Evolutionary conservation across 2,113 vertebrate genomes (phyloP).

Genomic region (Polypterus bichir): DNA sequence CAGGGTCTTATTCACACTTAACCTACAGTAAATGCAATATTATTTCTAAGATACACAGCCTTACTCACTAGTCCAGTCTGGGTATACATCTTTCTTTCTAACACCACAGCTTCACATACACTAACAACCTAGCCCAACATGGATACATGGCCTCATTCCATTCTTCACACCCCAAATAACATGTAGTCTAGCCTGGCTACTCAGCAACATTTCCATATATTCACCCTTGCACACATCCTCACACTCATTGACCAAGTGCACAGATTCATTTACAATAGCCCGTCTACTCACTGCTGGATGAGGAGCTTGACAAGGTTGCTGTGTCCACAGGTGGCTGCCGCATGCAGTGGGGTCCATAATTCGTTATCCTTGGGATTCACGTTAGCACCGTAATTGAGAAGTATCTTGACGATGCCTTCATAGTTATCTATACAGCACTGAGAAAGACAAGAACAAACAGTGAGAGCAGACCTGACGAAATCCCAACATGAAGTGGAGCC

Average conservation of each 20-base stretch:
- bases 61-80: no score
- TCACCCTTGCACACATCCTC: background rate
- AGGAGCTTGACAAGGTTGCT: slow-evolving; percentile 87
- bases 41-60: no score
- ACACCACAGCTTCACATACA: no score
- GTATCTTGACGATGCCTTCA: slow-evolving; percentile 85
- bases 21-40: no score
- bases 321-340: slow-evolving; percentile 87
- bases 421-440: slow-evolving; percentile 98
- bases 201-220: background rate
- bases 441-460: slow-evolving; percentile 6
- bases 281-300: slow-evolving; percentile 72
- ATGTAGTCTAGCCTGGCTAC: background rate
- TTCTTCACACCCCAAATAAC: background rate
- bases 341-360: slow-evolving; percentile 89
- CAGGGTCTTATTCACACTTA: no score
- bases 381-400: slow-evolving; percentile 71
- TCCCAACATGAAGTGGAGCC: background rate
- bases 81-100: no score
- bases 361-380: slow-evolving; percentile 92
- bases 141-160: background rate
- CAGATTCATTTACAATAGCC: background rate
- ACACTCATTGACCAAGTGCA: background rate
- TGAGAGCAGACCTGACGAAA: background rate
- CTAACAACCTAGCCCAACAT: no score